A percentile compares a stretch with the other conserved stretches of the same genome.
Conservation (phyloP, 2,113 vertebrate genomes). For the Cygnus buccinator region DNA sequence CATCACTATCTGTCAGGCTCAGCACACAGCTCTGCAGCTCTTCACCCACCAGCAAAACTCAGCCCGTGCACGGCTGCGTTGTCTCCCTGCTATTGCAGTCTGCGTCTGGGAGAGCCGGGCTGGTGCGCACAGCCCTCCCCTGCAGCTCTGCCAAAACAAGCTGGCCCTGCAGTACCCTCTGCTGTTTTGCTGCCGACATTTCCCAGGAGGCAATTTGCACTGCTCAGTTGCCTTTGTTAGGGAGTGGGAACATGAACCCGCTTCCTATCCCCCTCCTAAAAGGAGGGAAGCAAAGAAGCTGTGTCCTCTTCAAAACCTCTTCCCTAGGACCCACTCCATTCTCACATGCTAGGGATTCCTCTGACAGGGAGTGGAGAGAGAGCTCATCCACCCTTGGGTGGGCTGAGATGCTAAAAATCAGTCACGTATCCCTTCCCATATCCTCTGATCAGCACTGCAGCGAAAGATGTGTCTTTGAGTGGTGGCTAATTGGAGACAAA, state of each 20-base stretch:
- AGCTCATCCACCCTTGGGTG: background rate
- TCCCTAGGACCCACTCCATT: background rate
- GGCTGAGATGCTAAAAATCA: background rate
- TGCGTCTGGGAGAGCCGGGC: fast-evolving
- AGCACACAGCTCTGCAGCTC: background rate
- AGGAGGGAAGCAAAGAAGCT: background rate
- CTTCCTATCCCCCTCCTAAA: background rate
- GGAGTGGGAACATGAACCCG: background rate
- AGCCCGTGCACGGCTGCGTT: fast-evolving
- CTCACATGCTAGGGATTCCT: conserved; percentile 22
- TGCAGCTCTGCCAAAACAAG: background rate
- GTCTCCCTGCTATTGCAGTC: background rate
- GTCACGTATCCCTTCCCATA: background rate
- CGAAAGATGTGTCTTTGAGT: background rate
- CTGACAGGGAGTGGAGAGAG: background rate
- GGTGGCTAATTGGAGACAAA: background rate
- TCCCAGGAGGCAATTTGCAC: conserved; percentile 1
- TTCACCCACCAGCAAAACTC: background rate
- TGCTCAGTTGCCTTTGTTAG: background rate
- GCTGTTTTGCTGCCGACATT: background rate
- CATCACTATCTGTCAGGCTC: background rate
- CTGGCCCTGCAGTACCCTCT: conserved; percentile 48
- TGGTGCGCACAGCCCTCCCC: background rate
- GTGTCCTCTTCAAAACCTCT: background rate
- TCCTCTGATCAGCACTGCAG: background rate